Evolutionary conservation across 1,140 invertebrate genomes (phyloP), one percentile per base, ranked within the genome.

Genomic region (Aphis craccivora): DNA sequence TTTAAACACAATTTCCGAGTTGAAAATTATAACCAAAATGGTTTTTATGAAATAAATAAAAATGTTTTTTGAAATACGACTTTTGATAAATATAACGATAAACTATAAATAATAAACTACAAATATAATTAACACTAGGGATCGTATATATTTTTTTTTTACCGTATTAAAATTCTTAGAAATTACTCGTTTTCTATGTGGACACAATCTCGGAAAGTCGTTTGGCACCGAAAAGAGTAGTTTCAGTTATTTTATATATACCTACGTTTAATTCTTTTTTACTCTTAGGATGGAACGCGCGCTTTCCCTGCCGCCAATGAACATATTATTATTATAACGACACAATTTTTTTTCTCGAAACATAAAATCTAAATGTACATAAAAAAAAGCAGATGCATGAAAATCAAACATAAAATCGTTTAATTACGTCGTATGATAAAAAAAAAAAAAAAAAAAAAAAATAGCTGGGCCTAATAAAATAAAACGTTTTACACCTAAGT

Each of bases 101-200:
- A 67, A 20, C 43, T 25, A 30, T 67, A 48, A 90, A 90, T 67
- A 43, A 60, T 90, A 90, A 90, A 60, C 55, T 90, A 43, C 53
- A 67, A 90, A 90, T 43, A 90, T 90, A 90, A 90, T 90, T 90
- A 90, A 37, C n/a, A 53, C 88, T 22, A 23, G 37, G n/a, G 20
- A 89, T 89, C 88, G 51, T 55, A 89, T 53, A 89, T 51, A n/a
- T 23, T 84, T 25, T 86, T 9, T 53, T 37, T 37, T 55, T 53
- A 55, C 35, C 11, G 88, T 89, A 35, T 37, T n/a, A 55, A 30
- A 53, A 89, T 89, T 67, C 89, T 43, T 67, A 55, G 89, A 43
- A 90, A 90, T 67, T 90, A 90, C 55, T 90, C 25, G 89, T 90
- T 67, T 67, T 90, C 55, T 90, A 90, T 90, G 48, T 37, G 20